Conservation (phyloP, 2,888 invertebrate species). For the Antheraea yamamai region DNA sequence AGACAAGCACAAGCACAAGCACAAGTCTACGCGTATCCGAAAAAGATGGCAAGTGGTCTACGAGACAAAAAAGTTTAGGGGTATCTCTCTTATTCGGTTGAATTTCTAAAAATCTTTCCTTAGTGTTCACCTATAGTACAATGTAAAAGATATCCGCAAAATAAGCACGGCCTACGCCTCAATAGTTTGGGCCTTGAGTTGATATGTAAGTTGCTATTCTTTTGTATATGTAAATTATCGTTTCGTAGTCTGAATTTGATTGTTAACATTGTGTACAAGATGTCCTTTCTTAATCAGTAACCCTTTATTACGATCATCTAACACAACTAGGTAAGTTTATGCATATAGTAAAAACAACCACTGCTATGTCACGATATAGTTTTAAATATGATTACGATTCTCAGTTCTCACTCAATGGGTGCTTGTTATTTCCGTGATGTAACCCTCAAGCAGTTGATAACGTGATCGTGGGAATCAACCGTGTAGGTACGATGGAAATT, state of each 20-base stretch:
- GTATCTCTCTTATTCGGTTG: no score
- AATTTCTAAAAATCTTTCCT: no score
- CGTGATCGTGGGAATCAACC: neutral
- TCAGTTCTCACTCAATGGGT: neutral
- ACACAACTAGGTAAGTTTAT: neutral
- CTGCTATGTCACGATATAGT: neutral
- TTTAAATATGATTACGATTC: neutral
- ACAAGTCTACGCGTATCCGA: no score
- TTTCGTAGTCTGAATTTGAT: neutral
- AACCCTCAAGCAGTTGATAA: neutral
- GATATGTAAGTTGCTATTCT: no score
- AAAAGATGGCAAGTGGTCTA: no score
- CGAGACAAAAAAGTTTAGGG: no score
- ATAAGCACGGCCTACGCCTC: no score
- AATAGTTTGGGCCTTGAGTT: no score
- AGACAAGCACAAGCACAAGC: no score
- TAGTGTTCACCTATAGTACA: no score
- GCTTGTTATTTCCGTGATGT: constrained; percentile 5
- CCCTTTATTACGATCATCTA: neutral
- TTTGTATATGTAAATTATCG: no score
- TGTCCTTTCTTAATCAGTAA: neutral
- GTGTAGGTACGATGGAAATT: neutral
- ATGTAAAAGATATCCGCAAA: no score
- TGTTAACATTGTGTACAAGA: neutral
- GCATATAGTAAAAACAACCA: neutral